These are phyloP conservation scores for Thamnophis sirtalis DNA, from an alignment of 2,113 vertebrate species.

Conservation along the genomic window DNA sequence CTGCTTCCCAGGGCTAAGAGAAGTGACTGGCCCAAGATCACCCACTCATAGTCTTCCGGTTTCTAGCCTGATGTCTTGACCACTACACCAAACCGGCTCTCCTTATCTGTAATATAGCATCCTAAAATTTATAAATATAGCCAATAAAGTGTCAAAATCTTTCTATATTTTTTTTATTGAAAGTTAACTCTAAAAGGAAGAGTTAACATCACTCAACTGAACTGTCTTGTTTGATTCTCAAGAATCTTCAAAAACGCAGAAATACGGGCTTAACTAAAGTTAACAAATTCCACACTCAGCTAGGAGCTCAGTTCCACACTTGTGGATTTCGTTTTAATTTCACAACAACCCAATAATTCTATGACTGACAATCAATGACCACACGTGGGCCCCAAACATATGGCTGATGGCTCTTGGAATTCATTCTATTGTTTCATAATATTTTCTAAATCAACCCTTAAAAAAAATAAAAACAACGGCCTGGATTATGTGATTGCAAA, in stretches of 20 bases:
- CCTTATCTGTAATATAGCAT: background rate
- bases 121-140: background rate
- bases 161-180: background rate
- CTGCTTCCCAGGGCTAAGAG: background rate
- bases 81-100: background rate
- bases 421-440: background rate
- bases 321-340: background rate
- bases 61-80: background rate
- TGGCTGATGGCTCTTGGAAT: background rate
- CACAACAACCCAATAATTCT: background rate
- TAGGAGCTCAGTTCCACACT: background rate
- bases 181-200: background rate
- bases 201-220: too few species aligned
- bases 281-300: background rate
- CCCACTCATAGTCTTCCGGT: background rate
- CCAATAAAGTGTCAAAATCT: background rate
- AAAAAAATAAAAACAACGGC: background rate
- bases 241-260: background rate
- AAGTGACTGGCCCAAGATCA: background rate
- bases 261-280: background rate
- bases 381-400: background rate
- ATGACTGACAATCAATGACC: background rate
- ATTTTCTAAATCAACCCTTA: background rate
- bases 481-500: background rate
- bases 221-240: background rate